Evolutionary conservation across 2,113 vertebrate species (phyloP).

Genomic region (Serinus canaria): DNA sequence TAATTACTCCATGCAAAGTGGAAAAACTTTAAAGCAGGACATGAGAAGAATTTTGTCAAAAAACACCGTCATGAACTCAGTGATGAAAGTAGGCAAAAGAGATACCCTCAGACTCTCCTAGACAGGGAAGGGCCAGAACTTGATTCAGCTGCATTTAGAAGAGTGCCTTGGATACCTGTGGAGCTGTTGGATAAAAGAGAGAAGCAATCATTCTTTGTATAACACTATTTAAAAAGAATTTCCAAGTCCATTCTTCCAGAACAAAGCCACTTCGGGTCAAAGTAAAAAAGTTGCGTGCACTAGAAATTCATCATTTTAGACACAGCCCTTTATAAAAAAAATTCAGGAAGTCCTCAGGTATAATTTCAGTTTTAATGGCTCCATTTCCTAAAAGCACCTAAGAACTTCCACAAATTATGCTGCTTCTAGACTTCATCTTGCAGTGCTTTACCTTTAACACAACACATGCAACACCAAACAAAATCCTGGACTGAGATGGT

Average conservation of each 20-base stretch:
- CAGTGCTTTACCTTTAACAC: background rate
- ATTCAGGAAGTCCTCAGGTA: background rate
- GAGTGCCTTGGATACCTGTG: background rate
- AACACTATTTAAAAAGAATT: background rate
- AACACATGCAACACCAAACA: background rate
- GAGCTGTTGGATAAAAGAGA: background rate
- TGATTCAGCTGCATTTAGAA: background rate
- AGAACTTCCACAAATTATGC: background rate
- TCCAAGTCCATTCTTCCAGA: background rate
- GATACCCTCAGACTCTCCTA: background rate
- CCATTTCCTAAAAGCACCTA: background rate
- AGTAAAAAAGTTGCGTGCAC: background rate
- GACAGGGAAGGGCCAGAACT: background rate
- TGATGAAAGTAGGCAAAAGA: background rate
- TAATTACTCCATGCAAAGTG: background rate
- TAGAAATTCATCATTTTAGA: background rate
- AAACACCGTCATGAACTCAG: accelerated
- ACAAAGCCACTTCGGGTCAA: background rate
- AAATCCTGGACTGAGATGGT: background rate
- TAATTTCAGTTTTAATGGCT: background rate
- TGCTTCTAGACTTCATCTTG: background rate
- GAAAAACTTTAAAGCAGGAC: background rate
- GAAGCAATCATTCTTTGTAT: background rate
- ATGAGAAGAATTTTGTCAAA: background rate
- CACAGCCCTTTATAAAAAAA: background rate